A percentile compares a stretch with the other conserved stretches of the same genome.
These are phyloP conservation scores for Diloba caeruleocephala DNA, from an alignment of 2,888 invertebrate species.

Conservation along the genomic window DNA sequence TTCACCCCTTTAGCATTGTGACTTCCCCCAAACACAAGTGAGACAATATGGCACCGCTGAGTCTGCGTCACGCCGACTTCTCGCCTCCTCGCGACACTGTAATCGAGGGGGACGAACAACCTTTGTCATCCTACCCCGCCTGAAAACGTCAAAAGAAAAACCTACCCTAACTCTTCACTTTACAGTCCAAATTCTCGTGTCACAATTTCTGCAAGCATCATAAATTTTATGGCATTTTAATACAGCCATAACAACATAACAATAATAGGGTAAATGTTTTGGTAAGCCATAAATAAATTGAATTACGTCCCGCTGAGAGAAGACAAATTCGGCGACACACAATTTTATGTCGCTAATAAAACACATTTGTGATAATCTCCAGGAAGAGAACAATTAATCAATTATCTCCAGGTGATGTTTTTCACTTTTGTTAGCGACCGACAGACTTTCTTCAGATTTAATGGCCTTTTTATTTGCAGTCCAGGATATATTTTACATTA, in stretches of 20 bases:
- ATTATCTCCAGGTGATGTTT: conserved; percentile 24
- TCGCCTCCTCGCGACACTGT: conserved; percentile 77
- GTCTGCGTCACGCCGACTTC: conserved; percentile 80
- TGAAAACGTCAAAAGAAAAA: conserved; percentile 31
- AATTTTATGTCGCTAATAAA: conserved; percentile 59
- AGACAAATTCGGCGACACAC: conserved; percentile 76
- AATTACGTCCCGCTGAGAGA: conserved; percentile 76
- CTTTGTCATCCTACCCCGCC: conserved; percentile 82
- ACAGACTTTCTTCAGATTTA: conserved; percentile 4
- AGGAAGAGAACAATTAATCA: conserved; percentile 35
- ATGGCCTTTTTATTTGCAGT: conserved; percentile 13
- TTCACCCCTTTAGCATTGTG: conserved; percentile 77
- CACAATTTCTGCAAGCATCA: conserved; percentile 76
- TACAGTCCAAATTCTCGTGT: conserved; percentile 47
- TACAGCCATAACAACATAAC: conserved; percentile 87
- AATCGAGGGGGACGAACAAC: conserved; percentile 84
- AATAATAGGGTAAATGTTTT: conserved; percentile 89
- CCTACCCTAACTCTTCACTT: conserved; percentile 41
- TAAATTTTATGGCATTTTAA: conserved; percentile 88
- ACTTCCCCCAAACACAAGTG: conserved; percentile 57
- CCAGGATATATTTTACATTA: too few relatives aligned
- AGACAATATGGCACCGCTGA: conserved; percentile 87
- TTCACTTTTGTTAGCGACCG: conserved; percentile 6
- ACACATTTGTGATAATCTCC: conserved; percentile 47
- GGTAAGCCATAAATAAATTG: conserved; percentile 87